Percentiles rank a stretch among this genome's conserved stretches.
Evolutionary conservation across 2,888 invertebrate genomes (phyloP).

Genomic region (Drosophila koepferae): DNA sequence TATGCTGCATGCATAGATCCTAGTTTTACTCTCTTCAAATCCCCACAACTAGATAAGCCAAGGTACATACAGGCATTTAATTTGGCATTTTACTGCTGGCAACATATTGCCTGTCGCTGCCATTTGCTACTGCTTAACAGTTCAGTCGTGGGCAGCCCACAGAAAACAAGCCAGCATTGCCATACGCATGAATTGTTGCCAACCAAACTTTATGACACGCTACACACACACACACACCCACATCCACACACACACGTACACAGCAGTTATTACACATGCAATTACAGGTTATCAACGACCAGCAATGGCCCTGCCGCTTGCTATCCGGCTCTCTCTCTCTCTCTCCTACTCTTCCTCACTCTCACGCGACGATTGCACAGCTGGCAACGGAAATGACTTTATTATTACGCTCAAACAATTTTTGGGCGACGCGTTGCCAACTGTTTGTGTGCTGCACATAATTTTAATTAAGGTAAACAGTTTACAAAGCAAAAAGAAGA

Average conservation of each 20-base stretch:
- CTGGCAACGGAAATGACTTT: constrained; percentile 70
- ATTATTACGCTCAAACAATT: constrained; percentile 69
- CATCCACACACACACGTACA: neutral
- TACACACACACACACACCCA: constrained; percentile 8
- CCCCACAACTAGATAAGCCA: neutral
- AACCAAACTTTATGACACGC: constrained; percentile 44
- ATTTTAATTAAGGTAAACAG: constrained; percentile 79
- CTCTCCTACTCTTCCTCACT: neutral
- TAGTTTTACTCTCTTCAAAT: neutral
- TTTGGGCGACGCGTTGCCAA: constrained; percentile 53
- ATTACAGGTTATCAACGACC: constrained; percentile 51
- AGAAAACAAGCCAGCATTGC: constrained; percentile 22
- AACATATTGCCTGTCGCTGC: constrained; percentile 5
- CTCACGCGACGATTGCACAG: constrained; percentile 20
- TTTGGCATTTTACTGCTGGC: constrained; percentile 1
- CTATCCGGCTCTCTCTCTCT: neutral
- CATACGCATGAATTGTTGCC: constrained; percentile 46
- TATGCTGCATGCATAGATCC: neutral
- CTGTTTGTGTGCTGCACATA: constrained; percentile 60
- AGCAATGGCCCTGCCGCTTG: neutral
- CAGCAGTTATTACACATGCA: constrained; percentile 46
- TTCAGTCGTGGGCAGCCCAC: constrained; percentile 19
- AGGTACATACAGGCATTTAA: neutral
- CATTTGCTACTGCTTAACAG: constrained; percentile 3
- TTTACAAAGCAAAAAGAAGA: constrained; percentile 52